phyloP scores from a whole-genome alignment of 2,113 vertebrate species.

The Montifringilla adamsi region DNA sequence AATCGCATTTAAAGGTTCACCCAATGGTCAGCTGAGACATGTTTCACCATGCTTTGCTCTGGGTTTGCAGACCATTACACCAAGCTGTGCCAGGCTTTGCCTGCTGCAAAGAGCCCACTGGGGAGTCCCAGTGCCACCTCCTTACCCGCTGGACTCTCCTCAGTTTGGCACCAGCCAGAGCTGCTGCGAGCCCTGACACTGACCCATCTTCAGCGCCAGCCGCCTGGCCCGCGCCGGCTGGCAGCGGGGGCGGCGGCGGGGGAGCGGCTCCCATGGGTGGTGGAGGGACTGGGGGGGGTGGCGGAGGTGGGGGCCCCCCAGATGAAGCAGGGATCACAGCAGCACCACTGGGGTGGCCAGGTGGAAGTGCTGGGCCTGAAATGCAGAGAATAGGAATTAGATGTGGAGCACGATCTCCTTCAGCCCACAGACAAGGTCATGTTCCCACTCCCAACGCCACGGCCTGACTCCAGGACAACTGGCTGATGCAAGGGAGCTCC shows the following conservation, averaged over 20 bases:
- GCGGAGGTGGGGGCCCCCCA: constrained; percentile 88
- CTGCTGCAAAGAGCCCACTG: fast-evolving
- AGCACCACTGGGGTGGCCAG: constrained; percentile 84
- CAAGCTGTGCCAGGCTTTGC: neutral
- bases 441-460: fast-evolving
- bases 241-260: constrained; percentile 86
- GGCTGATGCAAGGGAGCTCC: neutral
- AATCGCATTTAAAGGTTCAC: neutral
- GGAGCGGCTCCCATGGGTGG: constrained; percentile 82
- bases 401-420: fast-evolving
- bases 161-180: constrained; percentile 95
- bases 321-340: constrained; percentile 72
- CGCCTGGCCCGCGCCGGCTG: constrained; percentile 76
- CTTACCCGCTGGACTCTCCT: constrained; percentile 94
- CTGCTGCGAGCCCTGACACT: constrained; percentile 89
- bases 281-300: constrained; percentile 88
- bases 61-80: neutral
- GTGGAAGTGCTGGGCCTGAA: constrained; percentile 85
- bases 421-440: fast-evolving
- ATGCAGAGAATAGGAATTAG: constrained; percentile 37
- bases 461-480: neutral
- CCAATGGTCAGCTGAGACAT: neutral
- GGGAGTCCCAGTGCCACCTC: neutral
- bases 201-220: constrained; percentile 80
- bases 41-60: neutral